A percentile compares a stretch with the other conserved stretches of the same genome.
Conservation (phyloP, 2,888 invertebrate species). For the Diogma glabrata region DNA sequence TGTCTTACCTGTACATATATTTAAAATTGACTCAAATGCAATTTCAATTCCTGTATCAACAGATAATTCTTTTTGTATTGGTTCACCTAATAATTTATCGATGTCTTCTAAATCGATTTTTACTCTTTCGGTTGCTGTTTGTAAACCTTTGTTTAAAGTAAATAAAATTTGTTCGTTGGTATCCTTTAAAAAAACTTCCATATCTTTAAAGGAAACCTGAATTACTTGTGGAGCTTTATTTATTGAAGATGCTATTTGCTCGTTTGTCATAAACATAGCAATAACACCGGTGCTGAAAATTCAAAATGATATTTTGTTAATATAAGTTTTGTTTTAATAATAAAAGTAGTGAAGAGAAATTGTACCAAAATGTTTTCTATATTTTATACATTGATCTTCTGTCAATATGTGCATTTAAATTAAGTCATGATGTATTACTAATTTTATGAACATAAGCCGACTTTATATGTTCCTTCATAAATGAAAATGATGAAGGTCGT, state of each 20-base stretch:
- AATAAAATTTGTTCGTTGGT: slow-evolving; percentile 51
- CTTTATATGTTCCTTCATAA: too few relatives aligned
- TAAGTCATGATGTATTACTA: too few relatives aligned
- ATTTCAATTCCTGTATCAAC: slow-evolving; percentile 64
- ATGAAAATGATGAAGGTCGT: too few relatives aligned
- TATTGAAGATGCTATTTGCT: slow-evolving; percentile 45
- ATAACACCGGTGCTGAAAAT: slow-evolving; percentile 42
- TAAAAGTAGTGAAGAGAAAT: too few relatives aligned
- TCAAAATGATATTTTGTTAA: background rate
- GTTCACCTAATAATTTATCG: slow-evolving; percentile 59
- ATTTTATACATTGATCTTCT: too few relatives aligned
- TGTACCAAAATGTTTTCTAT: too few relatives aligned
- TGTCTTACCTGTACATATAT: slow-evolving; percentile 54
- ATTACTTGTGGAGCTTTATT: slow-evolving; percentile 42
- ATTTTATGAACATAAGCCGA: too few relatives aligned
- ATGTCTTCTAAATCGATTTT: slow-evolving; percentile 53
- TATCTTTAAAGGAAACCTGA: slow-evolving; percentile 46
- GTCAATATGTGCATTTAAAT: too few relatives aligned
- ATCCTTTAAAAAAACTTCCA: slow-evolving; percentile 48
- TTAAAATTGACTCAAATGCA: slow-evolving; percentile 56
- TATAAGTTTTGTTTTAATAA: background rate
- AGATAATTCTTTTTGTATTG: slow-evolving; percentile 62
- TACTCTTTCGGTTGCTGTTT: slow-evolving; percentile 48
- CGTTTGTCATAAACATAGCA: slow-evolving; percentile 51
- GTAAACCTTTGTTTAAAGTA: slow-evolving; percentile 43